Percentiles rank a stretch among this genome's conserved stretches.
Evolutionary conservation across 2,113 vertebrate genomes (phyloP).

Genomic region (Ochotona princeps): DNA sequence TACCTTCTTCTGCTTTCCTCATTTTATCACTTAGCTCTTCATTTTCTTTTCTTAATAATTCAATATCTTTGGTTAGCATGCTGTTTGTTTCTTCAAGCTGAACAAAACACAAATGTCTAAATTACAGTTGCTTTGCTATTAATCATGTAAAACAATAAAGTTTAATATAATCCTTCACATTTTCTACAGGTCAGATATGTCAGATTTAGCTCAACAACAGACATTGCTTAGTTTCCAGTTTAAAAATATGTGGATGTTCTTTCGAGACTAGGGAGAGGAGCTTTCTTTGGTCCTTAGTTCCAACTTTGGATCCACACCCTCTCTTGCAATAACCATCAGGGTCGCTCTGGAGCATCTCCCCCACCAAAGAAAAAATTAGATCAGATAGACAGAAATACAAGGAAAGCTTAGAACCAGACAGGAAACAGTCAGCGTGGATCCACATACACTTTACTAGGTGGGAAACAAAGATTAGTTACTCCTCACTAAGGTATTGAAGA

Average conservation of each 20-base stretch:
- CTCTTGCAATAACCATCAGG: too few relatives aligned
- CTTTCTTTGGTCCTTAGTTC: too few relatives aligned
- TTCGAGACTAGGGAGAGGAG: too few relatives aligned
- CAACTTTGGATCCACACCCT: too few relatives aligned
- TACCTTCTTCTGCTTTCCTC: slow-evolving; percentile 91
- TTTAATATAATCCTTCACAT: not conserved
- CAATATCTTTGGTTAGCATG: slow-evolving; percentile 96
- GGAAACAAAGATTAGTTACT: too few relatives aligned
- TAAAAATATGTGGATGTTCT: not conserved
- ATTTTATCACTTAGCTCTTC: slow-evolving; percentile 91
- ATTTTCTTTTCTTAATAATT: slow-evolving; percentile 95
- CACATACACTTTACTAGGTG: too few relatives aligned
- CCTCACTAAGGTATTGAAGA: too few relatives aligned
- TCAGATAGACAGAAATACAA: too few relatives aligned
- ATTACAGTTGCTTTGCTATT: not conserved
- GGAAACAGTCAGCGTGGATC: too few relatives aligned
- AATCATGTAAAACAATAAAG: slow-evolving; percentile 26
- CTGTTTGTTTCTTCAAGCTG: slow-evolving; percentile 97
- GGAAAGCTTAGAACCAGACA: too few relatives aligned
- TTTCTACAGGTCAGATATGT: slow-evolving; percentile 12
- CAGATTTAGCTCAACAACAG: not conserved
- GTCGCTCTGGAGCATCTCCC: too few relatives aligned
- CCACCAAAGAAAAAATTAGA: too few relatives aligned
- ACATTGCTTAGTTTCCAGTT: not conserved
- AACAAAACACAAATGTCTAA: slow-evolving; percentile 73